These are phyloP conservation scores for Strigamia transsilvanica DNA, from an alignment of 2,888 invertebrate genomes.

Conservation along the genomic window DNA sequence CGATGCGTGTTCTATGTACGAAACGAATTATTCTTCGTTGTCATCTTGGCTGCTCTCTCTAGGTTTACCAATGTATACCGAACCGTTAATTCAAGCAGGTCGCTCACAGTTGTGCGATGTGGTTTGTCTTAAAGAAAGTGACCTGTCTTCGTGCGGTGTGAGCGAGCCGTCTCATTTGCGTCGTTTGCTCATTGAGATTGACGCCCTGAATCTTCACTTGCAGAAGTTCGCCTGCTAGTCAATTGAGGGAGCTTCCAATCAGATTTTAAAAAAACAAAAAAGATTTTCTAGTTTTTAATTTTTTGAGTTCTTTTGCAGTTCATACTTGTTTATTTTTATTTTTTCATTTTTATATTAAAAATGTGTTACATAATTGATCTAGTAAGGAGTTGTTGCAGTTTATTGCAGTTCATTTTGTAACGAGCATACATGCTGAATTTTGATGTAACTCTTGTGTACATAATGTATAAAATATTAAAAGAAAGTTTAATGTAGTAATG, in stretches of 20 bases:
- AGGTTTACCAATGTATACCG: slow-evolving; percentile 64
- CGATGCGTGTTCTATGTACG: slow-evolving; percentile 61
- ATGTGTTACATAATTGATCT: slow-evolving; percentile 11
- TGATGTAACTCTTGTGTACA: slow-evolving; percentile 20
- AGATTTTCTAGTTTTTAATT: not conserved
- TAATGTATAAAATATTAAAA: slow-evolving; percentile 15
- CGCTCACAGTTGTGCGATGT: slow-evolving; percentile 41
- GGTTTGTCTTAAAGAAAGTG: slow-evolving; percentile 59
- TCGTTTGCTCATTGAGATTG: slow-evolving; percentile 61
- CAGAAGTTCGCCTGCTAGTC: slow-evolving; percentile 54
- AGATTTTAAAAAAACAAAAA: not conserved
- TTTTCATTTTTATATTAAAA: slow-evolving; percentile 14
- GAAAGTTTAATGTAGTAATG: slow-evolving; percentile 14
- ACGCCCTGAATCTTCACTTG: slow-evolving; percentile 60
- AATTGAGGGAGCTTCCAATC: slow-evolving; percentile 18
- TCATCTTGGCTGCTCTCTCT: slow-evolving; percentile 63
- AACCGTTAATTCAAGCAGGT: slow-evolving; percentile 53
- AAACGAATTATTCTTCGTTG: slow-evolving; percentile 62
- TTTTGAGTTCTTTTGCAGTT: not conserved
- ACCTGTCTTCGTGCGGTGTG: slow-evolving; percentile 60
- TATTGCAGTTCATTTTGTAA: slow-evolving; percentile 10
- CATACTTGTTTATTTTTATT: slow-evolving; percentile 20
- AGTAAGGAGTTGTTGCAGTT: not conserved
- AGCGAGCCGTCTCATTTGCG: slow-evolving; percentile 61
- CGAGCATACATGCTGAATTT: slow-evolving; percentile 1